Evolutionary conservation across 1,140 invertebrate species (phyloP), one percentile per base, ranked within the genome.

Genomic region (Orius insidiosus): DNA sequence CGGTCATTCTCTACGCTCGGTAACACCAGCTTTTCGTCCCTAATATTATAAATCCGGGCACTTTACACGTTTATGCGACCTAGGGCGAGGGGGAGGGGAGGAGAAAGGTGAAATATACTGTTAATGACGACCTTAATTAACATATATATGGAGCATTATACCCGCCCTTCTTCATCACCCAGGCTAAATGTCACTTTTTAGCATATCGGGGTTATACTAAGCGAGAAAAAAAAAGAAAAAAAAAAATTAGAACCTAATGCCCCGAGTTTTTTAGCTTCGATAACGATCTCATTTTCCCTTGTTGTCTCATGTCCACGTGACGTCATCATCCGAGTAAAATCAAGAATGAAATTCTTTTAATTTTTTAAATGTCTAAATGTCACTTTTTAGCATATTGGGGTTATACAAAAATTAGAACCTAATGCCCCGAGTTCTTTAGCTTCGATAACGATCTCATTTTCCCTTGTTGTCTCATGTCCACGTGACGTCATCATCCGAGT

Each of bases 61-160:
- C 41, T 43, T 31, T 24, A 43, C 41, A 31, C 16, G 16, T 31
- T 43, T 43, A 24, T 24, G 24, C 24, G 19, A 3, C 16, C 18
- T 43, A n/a, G 19, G 10, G 19, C 16, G 11, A 5, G 16, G 8
- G 3, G 7, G 19, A n/a, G 18, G 5, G 9, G 14, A 13, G 16
- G 11, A 18, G 41, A 43, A 43, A 43, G 41, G 41, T 43, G 41
- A 43, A 43, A 43, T 43, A 43, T 43, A 24, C 24, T 40, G 10
- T n/a, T 43, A 43, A 43, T 43, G 41, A 43, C 41, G 41, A 43
- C 41, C 41, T 15, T 43, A 43, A 43, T 43, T 43, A 43, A 43
- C 41, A 43, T 43, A 43, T 43, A 43, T 43, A 43, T 43, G 41
- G 41, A 31, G 14, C 41, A 43, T 43, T 43, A 43, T 16, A n/a